Percentiles rank a stretch among this genome's conserved stretches.
Evolutionary conservation across 2,888 invertebrate species (phyloP).

Genomic region (Timandra comae): DNA sequence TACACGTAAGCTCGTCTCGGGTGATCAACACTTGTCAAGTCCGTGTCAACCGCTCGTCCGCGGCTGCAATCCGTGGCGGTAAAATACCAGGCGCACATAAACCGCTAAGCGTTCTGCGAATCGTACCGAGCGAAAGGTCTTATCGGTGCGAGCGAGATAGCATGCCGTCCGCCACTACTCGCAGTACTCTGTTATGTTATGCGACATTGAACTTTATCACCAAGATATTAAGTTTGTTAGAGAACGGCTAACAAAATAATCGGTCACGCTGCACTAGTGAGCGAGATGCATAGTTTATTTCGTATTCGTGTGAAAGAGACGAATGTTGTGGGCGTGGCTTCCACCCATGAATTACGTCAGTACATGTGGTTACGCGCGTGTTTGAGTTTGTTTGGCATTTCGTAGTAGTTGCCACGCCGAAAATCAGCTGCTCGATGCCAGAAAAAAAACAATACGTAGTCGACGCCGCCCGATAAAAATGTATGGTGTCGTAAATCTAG

Average conservation of each 20-base stretch:
- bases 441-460: slow-evolving; percentile 37
- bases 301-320: slow-evolving; percentile 38
- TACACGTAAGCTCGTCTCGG: slow-evolving; percentile 22
- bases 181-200: slow-evolving; percentile 14
- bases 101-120: slow-evolving; percentile 32
- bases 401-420: slow-evolving; percentile 54
- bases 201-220: slow-evolving; percentile 33
- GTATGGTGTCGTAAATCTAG: slow-evolving; percentile 14
- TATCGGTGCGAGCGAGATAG: slow-evolving; percentile 36
- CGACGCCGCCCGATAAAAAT: slow-evolving; percentile 20
- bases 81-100: slow-evolving; percentile 70
- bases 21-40: slow-evolving; percentile 64
- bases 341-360: slow-evolving; percentile 51
- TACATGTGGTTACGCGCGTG: slow-evolving; percentile 55
- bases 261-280: slow-evolving; percentile 51
- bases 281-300: slow-evolving; percentile 34
- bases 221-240: slow-evolving; percentile 30
- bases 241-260: slow-evolving; percentile 25
- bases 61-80: slow-evolving; percentile 74
- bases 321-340: slow-evolving; percentile 47
- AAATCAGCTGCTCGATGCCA: slow-evolving; percentile 65
- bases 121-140: slow-evolving; percentile 31
- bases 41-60: slow-evolving; percentile 67
- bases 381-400: slow-evolving; percentile 51
- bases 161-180: slow-evolving; percentile 25